These are phyloP conservation scores for Pachydiplax longipennis DNA, from an alignment of 2,888 invertebrate genomes.

Conservation along the genomic window DNA sequence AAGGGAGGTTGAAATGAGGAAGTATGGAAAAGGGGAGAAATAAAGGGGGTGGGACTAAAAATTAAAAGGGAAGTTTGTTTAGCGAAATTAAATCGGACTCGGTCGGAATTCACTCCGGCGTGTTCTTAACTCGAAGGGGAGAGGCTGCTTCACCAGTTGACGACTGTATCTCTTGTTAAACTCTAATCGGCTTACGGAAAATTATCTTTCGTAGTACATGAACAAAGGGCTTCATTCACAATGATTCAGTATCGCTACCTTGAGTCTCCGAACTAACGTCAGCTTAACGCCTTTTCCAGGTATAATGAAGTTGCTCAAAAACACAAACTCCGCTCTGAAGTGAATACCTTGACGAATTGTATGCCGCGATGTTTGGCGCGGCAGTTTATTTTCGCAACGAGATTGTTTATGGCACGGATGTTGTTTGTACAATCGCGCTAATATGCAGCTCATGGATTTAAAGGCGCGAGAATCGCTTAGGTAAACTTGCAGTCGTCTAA, in stretches of 20 bases:
- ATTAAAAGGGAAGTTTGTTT: neutral
- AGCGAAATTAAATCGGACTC: neutral
- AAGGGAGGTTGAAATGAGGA: neutral
- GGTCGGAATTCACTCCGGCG: neutral
- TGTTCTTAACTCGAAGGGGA: neutral
- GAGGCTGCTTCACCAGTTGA: neutral
- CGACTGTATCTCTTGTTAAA: neutral
- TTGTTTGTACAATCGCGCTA: too few species aligned
- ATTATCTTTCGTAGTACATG: neutral
- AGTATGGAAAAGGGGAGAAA: neutral
- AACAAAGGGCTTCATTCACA: neutral
- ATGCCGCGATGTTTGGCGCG: too few species aligned
- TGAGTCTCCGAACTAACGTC: neutral
- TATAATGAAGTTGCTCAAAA: too few species aligned
- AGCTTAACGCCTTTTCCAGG: neutral
- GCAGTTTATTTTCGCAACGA: too few species aligned
- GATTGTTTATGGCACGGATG: too few species aligned
- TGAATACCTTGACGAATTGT: too few species aligned
- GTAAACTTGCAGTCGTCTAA: too few species aligned
- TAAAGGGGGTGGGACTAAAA: neutral
- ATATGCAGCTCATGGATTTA: too few species aligned
- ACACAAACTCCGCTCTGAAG: too few species aligned
- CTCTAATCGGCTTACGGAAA: neutral
- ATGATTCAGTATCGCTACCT: neutral
- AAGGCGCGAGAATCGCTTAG: too few species aligned